Evolutionary conservation across 1,140 invertebrate genomes (phyloP).

Genomic region (Augochlora pura): DNA sequence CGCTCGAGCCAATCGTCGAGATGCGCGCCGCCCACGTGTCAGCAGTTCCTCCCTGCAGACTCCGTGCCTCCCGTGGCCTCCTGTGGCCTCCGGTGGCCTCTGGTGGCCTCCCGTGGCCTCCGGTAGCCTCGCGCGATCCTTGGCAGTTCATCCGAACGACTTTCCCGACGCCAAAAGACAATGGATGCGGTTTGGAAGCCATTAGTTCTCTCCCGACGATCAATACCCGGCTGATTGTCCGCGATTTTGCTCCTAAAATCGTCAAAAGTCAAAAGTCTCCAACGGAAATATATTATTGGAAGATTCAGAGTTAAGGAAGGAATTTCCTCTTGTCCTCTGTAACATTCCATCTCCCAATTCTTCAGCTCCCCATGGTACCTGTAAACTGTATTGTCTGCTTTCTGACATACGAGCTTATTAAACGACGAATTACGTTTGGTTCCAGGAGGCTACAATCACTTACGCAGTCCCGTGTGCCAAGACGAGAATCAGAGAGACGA

Average conservation of each 20-base stretch:
- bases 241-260: too few relatives aligned
- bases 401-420: too few relatives aligned
- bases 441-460: constrained; percentile 81
- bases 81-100: too few relatives aligned
- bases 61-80: constrained; percentile 30
- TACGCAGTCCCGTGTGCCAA: constrained; percentile 81
- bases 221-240: neutral
- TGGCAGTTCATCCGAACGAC: neutral
- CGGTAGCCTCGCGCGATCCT: neutral
- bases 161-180: neutral
- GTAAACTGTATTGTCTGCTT: neutral
- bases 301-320: too few relatives aligned
- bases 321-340: too few relatives aligned
- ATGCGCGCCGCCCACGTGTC: constrained; percentile 76
- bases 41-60: constrained; percentile 69
- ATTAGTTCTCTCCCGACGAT: neutral
- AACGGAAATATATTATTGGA: too few relatives aligned
- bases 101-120: neutral
- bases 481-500: constrained; percentile 80
- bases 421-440: too few relatives aligned
- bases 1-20: constrained; percentile 73
- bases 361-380: too few relatives aligned
- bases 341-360: too few relatives aligned
- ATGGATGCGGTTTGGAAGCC: neutral
- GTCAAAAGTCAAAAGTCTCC: too few relatives aligned